These are phyloP conservation scores for Paralichthys olivaceus DNA, from an alignment of 2,113 vertebrate genomes.

Conservation along the genomic window DNA sequence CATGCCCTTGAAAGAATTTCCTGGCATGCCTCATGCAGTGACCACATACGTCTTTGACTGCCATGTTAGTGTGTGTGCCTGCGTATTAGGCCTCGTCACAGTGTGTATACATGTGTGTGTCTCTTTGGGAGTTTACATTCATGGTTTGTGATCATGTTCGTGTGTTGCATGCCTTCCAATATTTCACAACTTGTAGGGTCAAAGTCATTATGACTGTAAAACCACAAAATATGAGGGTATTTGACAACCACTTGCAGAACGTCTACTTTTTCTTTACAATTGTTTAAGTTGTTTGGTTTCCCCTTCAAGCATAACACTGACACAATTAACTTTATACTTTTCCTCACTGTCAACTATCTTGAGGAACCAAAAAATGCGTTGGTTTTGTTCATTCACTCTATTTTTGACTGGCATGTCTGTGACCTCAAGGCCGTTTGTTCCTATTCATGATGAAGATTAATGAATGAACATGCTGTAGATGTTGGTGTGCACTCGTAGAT, in stretches of 20 bases:
- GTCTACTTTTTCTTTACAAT: neutral
- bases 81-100: constrained; percentile 20
- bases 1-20: constrained; percentile 79
- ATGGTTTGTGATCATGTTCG: neutral
- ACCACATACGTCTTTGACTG: constrained; percentile 64
- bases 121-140: neutral
- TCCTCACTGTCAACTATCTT: neutral
- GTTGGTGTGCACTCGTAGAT: too few species aligned
- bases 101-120: neutral
- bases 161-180: neutral
- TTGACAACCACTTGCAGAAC: neutral
- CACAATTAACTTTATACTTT: neutral
- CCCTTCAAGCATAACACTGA: neutral
- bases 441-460: too few species aligned
- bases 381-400: neutral
- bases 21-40: constrained; percentile 69
- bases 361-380: neutral
- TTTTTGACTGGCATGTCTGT: neutral
- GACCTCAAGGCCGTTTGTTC: neutral
- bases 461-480: too few species aligned
- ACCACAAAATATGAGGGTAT: neutral
- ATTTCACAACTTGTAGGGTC: neutral
- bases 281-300: neutral
- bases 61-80: constrained; percentile 27
- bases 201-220: neutral